These are phyloP conservation scores for Scolopax rusticola DNA, from an alignment of 2,797 vertebrate species.

Conservation along the genomic window DNA sequence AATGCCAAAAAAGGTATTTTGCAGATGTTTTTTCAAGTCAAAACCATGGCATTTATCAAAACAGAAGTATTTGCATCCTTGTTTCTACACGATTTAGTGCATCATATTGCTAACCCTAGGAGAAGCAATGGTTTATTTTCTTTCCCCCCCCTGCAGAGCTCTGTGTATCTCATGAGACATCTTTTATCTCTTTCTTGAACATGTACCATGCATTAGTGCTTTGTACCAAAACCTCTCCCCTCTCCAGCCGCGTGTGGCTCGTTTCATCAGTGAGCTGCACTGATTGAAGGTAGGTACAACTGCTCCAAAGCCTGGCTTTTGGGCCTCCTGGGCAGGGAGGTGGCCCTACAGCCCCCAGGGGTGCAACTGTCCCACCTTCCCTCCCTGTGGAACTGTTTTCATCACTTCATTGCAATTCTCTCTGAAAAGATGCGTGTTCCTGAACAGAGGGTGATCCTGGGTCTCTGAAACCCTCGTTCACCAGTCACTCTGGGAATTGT, in stretches of 20 bases:
- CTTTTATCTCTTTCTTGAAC: background rate
- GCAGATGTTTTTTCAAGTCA: background rate
- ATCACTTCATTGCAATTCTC: rapidly evolving
- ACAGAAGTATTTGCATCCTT: background rate
- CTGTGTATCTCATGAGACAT: background rate
- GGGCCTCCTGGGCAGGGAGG: background rate
- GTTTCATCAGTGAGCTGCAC: background rate
- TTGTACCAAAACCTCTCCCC: background rate
- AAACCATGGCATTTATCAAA: background rate
- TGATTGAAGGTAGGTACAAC: no score
- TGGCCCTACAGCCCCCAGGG: rapidly evolving
- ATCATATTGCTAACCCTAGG: background rate
- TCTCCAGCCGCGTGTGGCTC: rapidly evolving
- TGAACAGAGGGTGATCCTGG: background rate
- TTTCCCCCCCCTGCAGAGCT: background rate
- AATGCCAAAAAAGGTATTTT: background rate
- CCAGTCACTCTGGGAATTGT: background rate
- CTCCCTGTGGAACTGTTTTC: rapidly evolving
- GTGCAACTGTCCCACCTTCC: rapidly evolving
- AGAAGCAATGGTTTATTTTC: background rate
- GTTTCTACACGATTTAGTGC: background rate
- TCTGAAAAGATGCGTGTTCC: background rate
- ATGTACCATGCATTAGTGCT: rapidly evolving
- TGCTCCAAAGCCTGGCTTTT: background rate
- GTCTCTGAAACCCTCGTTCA: background rate